phyloP scores from a whole-genome alignment of 2,797 vertebrate species.

The Cheracebus regulus region DNA sequence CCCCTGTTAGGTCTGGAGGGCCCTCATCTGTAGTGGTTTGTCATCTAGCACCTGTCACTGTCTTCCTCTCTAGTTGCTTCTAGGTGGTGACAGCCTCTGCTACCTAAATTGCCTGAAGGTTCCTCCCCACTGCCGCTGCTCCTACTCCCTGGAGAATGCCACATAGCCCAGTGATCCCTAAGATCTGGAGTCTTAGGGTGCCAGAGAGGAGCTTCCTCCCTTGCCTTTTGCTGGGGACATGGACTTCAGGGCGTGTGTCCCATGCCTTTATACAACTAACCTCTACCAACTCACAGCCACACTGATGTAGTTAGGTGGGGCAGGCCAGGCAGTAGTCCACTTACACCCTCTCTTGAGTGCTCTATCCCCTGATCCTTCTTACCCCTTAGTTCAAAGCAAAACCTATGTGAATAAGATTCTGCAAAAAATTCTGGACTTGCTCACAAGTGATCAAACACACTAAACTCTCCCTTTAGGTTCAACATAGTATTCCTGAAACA shows the following conservation, averaged over 20 bases:
- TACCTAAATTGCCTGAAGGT: not conserved
- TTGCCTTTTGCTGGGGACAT: not conserved
- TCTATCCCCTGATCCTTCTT: not conserved
- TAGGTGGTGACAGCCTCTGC: not conserved
- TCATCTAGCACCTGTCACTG: not conserved
- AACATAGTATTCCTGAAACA: not conserved
- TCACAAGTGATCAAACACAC: not conserved
- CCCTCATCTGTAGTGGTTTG: not conserved
- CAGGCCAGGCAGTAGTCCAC: rapidly evolving
- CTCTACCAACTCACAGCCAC: rapidly evolving
- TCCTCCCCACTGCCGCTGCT: not conserved
- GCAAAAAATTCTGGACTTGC: not conserved
- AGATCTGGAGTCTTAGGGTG: not conserved
- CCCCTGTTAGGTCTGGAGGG: rapidly evolving
- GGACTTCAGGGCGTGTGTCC: rapidly evolving
- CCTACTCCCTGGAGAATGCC: not conserved
- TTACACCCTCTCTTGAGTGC: not conserved
- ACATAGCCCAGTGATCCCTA: rapidly evolving
- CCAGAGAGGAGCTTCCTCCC: not conserved
- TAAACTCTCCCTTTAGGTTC: not conserved
- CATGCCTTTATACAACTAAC: not conserved
- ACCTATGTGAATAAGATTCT: not conserved
- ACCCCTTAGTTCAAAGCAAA: not conserved
- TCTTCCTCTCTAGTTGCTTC: not conserved
- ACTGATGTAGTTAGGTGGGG: too few relatives aligned